Percentiles rank a stretch among this genome's conserved stretches.
phyloP scores from a whole-genome alignment of 2,797 vertebrate species.

The Halcyon leucocephala region DNA sequence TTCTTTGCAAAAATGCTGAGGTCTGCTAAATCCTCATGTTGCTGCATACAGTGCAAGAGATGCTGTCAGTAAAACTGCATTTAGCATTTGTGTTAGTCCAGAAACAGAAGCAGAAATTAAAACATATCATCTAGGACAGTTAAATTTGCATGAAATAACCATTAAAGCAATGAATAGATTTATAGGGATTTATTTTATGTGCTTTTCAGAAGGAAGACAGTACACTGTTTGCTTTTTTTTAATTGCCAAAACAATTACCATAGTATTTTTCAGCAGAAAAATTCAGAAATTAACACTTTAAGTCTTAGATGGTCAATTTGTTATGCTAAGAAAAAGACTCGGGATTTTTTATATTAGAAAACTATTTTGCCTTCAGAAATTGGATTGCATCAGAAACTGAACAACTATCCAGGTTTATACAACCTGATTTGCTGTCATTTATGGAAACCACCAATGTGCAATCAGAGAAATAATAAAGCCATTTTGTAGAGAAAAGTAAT shows the following conservation, averaged over 20 bases:
- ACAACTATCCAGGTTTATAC: background rate
- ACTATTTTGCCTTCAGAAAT: background rate
- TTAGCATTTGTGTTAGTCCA: slow-evolving; percentile 16
- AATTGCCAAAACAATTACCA: background rate
- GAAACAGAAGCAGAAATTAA: slow-evolving; percentile 43
- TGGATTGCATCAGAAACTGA: background rate
- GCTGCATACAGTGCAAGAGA: background rate
- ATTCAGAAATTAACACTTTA: slow-evolving; percentile 20
- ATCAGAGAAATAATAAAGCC: slow-evolving; percentile 25
- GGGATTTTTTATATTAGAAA: background rate
- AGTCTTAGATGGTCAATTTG: background rate
- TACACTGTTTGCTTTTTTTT: background rate
- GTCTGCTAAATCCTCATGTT: background rate
- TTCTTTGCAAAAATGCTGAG: background rate
- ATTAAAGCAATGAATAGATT: slow-evolving; percentile 26
- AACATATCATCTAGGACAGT: background rate
- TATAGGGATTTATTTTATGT: slow-evolving; percentile 25
- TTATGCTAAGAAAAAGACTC: background rate
- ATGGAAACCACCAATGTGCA: background rate
- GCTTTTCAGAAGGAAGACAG: background rate
- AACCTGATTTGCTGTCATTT: background rate
- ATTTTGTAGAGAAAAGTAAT: background rate
- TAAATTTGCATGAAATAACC: slow-evolving; percentile 55
- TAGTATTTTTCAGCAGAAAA: background rate
- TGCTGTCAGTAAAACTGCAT: background rate